These are phyloP conservation scores for Forbesichthys agassizii DNA, from an alignment of 2,113 vertebrate species.

Conservation along the genomic window DNA sequence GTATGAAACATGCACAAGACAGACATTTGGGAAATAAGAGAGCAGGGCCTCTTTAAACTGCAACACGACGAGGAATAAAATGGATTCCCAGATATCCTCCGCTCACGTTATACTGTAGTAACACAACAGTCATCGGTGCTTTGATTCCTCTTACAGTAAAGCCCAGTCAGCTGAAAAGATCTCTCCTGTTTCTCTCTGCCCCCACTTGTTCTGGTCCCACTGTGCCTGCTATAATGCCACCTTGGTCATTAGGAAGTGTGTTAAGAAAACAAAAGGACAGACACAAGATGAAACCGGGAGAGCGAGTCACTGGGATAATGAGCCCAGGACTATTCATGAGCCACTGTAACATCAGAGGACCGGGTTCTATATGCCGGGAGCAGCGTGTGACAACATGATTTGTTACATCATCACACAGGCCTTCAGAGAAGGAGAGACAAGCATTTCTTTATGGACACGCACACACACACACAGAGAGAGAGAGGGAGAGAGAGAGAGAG, in stretches of 20 bases:
- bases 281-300: neutral
- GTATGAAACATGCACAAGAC: constrained; percentile 68
- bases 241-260: neutral
- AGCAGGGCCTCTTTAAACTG: constrained; percentile 66
- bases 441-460: neutral
- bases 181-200: neutral
- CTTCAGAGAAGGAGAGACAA: neutral
- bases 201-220: neutral
- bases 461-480: neutral
- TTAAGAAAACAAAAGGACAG: neutral
- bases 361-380: neutral
- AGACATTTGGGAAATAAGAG: constrained; percentile 70
- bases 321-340: neutral
- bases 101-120: constrained; percentile 2
- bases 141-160: constrained; percentile 16
- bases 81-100: constrained; percentile 53
- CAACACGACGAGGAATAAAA: constrained; percentile 51
- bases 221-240: neutral
- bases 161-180: neutral
- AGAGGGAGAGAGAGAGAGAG: neutral
- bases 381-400: neutral
- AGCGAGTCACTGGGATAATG: neutral
- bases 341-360: constrained; percentile 5
- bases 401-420: neutral
- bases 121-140: constrained; percentile 6